These are phyloP conservation scores for Tricholaema leucomelas DNA, from an alignment of 2,113 vertebrate genomes.

Conservation along the genomic window DNA sequence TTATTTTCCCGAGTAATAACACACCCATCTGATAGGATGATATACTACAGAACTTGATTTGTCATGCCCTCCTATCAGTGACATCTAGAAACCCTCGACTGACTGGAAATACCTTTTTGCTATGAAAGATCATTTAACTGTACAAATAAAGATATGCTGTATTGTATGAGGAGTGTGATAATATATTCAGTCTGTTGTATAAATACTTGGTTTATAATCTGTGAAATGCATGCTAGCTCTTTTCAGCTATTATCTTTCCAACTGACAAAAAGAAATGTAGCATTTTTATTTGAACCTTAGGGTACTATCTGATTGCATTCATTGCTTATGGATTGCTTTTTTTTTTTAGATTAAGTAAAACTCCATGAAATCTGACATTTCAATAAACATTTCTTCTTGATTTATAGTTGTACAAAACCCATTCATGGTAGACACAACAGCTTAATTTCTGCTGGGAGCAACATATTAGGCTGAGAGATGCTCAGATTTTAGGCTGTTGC, in stretches of 20 bases:
- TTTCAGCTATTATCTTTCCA: background rate
- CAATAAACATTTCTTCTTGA: background rate
- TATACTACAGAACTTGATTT: background rate
- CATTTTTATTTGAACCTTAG: background rate
- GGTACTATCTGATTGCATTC: background rate
- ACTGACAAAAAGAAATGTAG: background rate
- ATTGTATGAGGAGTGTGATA: background rate
- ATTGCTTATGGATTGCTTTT: background rate
- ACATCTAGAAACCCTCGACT: background rate
- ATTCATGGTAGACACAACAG: background rate
- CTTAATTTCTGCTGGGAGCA: background rate
- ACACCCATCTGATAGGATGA: background rate
- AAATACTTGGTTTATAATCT: background rate
- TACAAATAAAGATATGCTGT: background rate
- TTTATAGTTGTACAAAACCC: background rate
- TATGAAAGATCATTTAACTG: background rate
- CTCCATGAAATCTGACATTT: background rate
- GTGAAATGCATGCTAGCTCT: background rate
- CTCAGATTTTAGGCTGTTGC: background rate
- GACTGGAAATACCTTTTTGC: background rate
- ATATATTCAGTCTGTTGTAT: background rate
- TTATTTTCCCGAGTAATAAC: background rate
- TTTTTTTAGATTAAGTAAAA: background rate
- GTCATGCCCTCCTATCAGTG: background rate
- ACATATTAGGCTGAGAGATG: background rate